Base-by-base conservation (phyloP, 2,797 vertebrate genomes). In the Lindbergichthys nudifrons region DNA sequence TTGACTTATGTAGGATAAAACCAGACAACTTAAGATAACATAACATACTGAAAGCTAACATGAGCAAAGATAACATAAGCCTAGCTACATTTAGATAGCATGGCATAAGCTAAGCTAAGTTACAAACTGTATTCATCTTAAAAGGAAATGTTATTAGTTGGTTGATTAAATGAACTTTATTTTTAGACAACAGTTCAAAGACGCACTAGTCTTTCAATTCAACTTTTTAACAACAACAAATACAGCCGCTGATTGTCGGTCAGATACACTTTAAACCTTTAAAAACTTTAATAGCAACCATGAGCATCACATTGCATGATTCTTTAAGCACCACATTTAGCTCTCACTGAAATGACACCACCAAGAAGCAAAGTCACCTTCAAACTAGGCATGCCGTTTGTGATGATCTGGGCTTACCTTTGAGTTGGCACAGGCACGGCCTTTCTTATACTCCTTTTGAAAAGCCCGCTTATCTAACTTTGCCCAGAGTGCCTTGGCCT, bases 391-490 rank as follows among this genome's bases (percentile, higher is more conserved):
- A 26, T 16, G 0, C 0, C 2, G 42, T 68, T 48, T 13, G 19
- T 10, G 30, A 56, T 11, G 12, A 64, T 47, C 41, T 21, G 13
- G 52, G 52, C 87, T 88, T 89, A 99, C 98, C 96, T 97, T 99
- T 2, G 96, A 95, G 92, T 97, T 98, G 77, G 94, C 80, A 94
- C 98, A 99, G 3, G 95, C 97, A 50, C 96, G 96, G 70, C 97
- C 97, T 91, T 99, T 99, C 91, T 97, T 99, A 89, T 97, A 99
- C 88, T 99, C 98, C 87, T 99, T 99, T 59, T 98, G 98, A 88
- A 94, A 88, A 62, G 97, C 97, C 70, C 97, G 93, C 88, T 99
- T 99, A 92, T 99, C 98, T 82, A 99, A 86, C 85, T 99, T 99
- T 47, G 96, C 96, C 97, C 98, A 99, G 56, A 99, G 96, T 5